These are phyloP conservation scores for Heliothis subflexa DNA, from an alignment of 1,140 invertebrate genomes.

Conservation along the genomic window DNA sequence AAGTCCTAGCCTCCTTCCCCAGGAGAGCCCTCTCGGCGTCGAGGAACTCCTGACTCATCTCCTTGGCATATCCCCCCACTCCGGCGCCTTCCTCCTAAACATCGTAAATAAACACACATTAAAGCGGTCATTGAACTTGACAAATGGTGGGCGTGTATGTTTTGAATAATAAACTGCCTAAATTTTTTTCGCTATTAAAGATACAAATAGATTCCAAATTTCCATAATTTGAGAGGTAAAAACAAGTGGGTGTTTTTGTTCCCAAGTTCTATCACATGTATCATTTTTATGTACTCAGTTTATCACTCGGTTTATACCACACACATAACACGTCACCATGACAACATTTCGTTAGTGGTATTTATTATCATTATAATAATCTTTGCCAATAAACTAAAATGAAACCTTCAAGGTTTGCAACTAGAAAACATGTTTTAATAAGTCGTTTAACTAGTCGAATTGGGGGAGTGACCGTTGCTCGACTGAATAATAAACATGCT, in stretches of 20 bases:
- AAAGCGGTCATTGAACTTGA: slow-evolving; percentile 27
- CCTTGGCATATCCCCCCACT: slow-evolving; percentile 94
- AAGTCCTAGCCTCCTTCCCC: slow-evolving; percentile 93
- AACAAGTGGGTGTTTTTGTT: not conserved
- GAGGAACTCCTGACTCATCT: slow-evolving; percentile 96
- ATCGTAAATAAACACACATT: slow-evolving; percentile 22
- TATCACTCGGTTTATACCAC: slow-evolving; percentile 7
- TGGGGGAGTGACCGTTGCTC: slow-evolving; percentile 13
- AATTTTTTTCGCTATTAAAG: too few species aligned
- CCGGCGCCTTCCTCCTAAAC: slow-evolving; percentile 94
- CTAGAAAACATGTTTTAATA: slow-evolving; percentile 11
- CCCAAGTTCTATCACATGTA: not conserved
- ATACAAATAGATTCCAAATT: not conserved
- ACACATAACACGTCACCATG: not conserved
- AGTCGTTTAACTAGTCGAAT: slow-evolving; percentile 11
- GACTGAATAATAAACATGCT: not conserved
- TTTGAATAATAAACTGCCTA: not conserved
- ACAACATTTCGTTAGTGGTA: slow-evolving; percentile 1
- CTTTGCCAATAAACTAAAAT: slow-evolving; percentile 13
- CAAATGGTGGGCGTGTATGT: not conserved
- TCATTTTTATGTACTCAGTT: not conserved
- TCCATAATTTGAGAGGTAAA: not conserved
- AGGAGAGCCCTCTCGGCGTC: slow-evolving; percentile 95
- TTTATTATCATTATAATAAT: not conserved
- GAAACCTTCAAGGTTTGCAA: slow-evolving; percentile 34